These are phyloP conservation scores for Luscinia luscinia DNA, from an alignment of 2,797 vertebrate genomes.

Conservation along the genomic window DNA sequence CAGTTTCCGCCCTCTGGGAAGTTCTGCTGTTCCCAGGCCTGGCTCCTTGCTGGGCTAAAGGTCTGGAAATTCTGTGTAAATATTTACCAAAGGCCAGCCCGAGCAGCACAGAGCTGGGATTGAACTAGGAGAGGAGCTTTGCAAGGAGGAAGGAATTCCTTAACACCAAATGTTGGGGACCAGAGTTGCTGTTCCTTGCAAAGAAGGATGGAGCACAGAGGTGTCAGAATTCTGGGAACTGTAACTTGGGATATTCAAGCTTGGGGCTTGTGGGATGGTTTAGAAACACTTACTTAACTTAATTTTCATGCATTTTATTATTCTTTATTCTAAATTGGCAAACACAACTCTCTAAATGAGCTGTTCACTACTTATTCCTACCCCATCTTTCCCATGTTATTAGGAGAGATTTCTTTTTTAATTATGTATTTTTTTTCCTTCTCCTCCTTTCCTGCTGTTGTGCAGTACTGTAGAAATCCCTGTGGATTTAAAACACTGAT, in stretches of 20 bases:
- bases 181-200: background rate
- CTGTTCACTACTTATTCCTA: background rate
- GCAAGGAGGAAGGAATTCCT: background rate
- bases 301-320: background rate
- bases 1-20: conserved; percentile 63
- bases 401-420: background rate
- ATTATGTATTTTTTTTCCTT: background rate
- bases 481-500: background rate
- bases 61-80: conserved; percentile 75
- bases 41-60: conserved; percentile 73
- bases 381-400: background rate
- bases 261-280: background rate
- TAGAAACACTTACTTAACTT: background rate
- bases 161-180: background rate
- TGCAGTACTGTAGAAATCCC: background rate
- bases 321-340: background rate
- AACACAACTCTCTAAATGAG: background rate
- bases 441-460: background rate
- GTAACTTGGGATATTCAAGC: background rate
- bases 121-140: background rate
- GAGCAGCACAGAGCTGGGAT: conserved; percentile 24
- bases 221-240: background rate
- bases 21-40: conserved; percentile 73
- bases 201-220: background rate
- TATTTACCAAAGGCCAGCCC: conserved; percentile 71